These are phyloP conservation scores for Pissodes strobi DNA, from an alignment of 1,140 invertebrate species.

Conservation along the genomic window DNA sequence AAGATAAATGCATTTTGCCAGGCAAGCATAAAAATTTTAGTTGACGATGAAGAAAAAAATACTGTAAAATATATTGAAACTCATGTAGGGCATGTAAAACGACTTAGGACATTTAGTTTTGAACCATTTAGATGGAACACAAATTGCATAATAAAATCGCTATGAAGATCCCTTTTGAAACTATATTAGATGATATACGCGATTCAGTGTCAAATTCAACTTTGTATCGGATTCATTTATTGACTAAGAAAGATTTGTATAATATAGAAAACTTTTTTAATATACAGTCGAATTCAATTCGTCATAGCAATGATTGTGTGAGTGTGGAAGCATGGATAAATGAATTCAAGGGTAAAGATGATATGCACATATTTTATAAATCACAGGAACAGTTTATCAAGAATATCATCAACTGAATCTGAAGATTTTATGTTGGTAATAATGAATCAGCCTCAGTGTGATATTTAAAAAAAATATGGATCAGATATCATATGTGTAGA, in stretches of 20 bases:
- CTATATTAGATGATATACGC: conserved; percentile 31
- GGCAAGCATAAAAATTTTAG: too few species aligned
- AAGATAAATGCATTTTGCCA: too few species aligned
- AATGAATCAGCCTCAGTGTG: conserved; percentile 20
- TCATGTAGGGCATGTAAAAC: conserved; percentile 35
- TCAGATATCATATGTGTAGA: conserved; percentile 29
- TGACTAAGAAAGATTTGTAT: conserved; percentile 33
- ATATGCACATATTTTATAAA: conserved; percentile 23
- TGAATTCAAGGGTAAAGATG: not conserved
- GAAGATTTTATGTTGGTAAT: conserved; percentile 33
- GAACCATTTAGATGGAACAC: conserved; percentile 15
- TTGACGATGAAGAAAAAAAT: too few species aligned
- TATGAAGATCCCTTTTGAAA: conserved; percentile 28
- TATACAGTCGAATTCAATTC: conserved; percentile 5
- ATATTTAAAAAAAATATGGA: conserved; percentile 4
- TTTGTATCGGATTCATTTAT: conserved; percentile 30
- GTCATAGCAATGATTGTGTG: conserved; percentile 11
- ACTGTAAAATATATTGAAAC: conserved; percentile 23
- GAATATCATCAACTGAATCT: conserved; percentile 5
- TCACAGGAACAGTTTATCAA: conserved; percentile 1
- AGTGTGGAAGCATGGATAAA: conserved; percentile 16
- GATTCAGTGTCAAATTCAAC: not conserved
- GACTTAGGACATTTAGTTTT: conserved; percentile 33
- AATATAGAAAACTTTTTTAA: conserved; percentile 27
- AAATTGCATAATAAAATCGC: conserved; percentile 35